Evolutionary conservation across 2,797 vertebrate genomes (phyloP).

Genomic region (Uromys caudimaculatus): DNA sequence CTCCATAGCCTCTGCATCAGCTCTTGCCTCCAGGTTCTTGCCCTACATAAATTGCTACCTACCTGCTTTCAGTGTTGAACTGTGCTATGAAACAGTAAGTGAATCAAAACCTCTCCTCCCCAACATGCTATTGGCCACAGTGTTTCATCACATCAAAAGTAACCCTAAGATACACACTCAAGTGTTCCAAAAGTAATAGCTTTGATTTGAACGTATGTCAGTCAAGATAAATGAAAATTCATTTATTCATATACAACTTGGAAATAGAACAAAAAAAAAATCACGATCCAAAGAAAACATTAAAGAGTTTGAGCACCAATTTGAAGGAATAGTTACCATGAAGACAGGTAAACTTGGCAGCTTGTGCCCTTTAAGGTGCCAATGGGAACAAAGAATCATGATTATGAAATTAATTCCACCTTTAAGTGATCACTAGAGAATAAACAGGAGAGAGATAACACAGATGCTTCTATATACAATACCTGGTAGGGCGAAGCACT

Average conservation of each 20-base stretch:
- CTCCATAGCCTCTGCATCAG: neutral
- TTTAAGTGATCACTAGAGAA: neutral
- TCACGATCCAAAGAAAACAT: neutral
- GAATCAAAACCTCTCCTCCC: neutral
- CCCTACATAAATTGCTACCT: neutral
- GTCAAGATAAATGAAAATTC: conserved; percentile 7
- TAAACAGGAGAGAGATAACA: neutral
- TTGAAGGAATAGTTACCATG: neutral
- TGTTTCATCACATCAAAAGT: neutral
- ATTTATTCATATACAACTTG: neutral
- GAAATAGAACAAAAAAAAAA: neutral
- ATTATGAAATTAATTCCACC: neutral
- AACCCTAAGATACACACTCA: neutral
- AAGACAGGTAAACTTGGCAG: neutral
- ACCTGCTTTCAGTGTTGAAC: neutral
- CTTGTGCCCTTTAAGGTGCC: neutral
- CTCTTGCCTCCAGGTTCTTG: neutral
- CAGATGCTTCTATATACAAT: neutral
- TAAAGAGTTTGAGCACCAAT: neutral
- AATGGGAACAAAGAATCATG: neutral
- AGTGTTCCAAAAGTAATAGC: neutral
- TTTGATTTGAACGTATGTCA: neutral
- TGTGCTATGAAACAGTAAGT: neutral
- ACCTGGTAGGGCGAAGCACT: neutral
- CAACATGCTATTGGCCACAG: neutral